Percentiles rank a stretch among this genome's conserved stretches.
phyloP scores from a whole-genome alignment of 1,140 invertebrate genomes.

The Cyrtorhinus lividipennis region DNA sequence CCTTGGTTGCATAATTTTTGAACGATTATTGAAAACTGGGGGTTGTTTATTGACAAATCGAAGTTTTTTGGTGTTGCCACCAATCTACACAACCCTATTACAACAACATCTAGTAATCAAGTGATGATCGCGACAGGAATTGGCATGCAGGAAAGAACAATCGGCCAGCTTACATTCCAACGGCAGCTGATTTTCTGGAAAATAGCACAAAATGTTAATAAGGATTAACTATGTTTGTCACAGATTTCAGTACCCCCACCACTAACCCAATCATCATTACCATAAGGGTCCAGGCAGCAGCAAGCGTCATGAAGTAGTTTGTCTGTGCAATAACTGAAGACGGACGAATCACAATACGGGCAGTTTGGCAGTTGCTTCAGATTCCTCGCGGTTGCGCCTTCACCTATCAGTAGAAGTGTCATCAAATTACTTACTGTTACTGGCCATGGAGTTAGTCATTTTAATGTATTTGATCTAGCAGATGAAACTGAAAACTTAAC shows the following conservation, averaged over 20 bases:
- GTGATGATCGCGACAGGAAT: slow-evolving; percentile 51
- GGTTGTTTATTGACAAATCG: too few relatives aligned
- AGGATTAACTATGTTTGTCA: not conserved
- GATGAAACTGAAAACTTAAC: too few relatives aligned
- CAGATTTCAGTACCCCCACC: not conserved
- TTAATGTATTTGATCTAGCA: too few relatives aligned
- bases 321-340: slow-evolving; percentile 55
- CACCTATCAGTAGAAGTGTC: too few relatives aligned
- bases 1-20: too few relatives aligned
- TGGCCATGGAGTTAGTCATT: too few relatives aligned
- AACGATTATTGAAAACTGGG: too few relatives aligned
- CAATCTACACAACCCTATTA: slow-evolving; percentile 27
- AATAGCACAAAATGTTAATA: not conserved
- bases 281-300: slow-evolving; percentile 42
- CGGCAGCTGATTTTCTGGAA: slow-evolving; percentile 32
- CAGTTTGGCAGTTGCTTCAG: slow-evolving; percentile 29
- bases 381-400: not conserved
- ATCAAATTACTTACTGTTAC: too few relatives aligned
- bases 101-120: slow-evolving; percentile 58
- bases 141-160: slow-evolving; percentile 55
- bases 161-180: slow-evolving; percentile 47
- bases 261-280: slow-evolving; percentile 33
- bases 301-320: slow-evolving; percentile 59
- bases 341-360: slow-evolving; percentile 55
- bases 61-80: not conserved